Base-by-base conservation (phyloP, 1,140 invertebrate genomes). In the Globodera rostochiensis region DNA sequence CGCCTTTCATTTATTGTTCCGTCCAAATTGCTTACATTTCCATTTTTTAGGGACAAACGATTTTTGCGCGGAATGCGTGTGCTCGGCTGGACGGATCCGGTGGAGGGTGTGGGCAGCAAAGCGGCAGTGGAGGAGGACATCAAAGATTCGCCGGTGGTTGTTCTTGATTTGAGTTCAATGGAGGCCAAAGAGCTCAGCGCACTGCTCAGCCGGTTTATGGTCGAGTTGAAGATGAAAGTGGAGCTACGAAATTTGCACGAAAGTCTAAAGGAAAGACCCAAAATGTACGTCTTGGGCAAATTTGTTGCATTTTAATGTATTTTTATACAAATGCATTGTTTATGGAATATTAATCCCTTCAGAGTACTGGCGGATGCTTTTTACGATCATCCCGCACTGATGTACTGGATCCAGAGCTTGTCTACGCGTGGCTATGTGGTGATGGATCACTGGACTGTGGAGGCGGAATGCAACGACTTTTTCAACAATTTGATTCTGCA, bases 361-460 rank as follows among this genome's bases (percentile, higher is more conserved):
- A 78, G 77, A 9, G 5, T 0, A 50, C 45, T 78, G 66, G 36
- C 19, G 7, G 3, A 3, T 15, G 76, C 50, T 6, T 75, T 79
- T 7, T 21, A 6, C 76, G 69, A 36, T 7, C 25, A 80, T 46
- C 47, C 19, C 25, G 77, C 50, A 66, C 25, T 80, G 49, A n/a
- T 57, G 49, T 80, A 80, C 19, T 79, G 70, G 71, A 21, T 80
- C 3, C 36, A 80, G 36, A 76, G 77, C 3, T 47, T 80, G 77
- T 21, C 36, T 46, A 57, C 79, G 21, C 79, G 79, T 80, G 79
- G 79, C 13, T 78, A 25, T 50, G 25, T 78, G 11, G 77, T 69
- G 25, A 36, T 78, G 13, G 64, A 78, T n/a, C 77, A 78, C 21
- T 78, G 77, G 77, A 47, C 47, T 21, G 64, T 71, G 4, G 77